These are phyloP conservation scores for Toxostoma redivivum DNA, from an alignment of 2,113 vertebrate species.

Conservation along the genomic window DNA sequence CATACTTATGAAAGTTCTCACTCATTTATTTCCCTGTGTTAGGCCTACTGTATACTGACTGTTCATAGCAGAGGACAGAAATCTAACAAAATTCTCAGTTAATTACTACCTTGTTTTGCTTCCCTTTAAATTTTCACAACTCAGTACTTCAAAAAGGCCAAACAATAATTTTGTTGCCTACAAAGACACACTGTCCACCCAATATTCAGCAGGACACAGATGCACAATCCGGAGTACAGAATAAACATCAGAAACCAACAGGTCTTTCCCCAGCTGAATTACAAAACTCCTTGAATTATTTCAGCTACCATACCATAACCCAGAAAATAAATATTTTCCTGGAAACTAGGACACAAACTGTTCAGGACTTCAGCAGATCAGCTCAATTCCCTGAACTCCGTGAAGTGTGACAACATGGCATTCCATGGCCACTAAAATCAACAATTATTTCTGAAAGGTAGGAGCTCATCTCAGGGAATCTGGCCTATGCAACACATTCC, in stretches of 20 bases:
- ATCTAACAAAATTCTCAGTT: not conserved
- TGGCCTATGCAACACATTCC: rapidly evolving
- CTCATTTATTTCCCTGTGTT: not conserved
- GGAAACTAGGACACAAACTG: not conserved
- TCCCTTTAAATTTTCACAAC: not conserved
- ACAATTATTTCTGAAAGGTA: not conserved
- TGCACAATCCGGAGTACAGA: rapidly evolving
- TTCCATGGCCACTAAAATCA: not conserved
- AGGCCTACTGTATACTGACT: not conserved
- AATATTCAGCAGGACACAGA: not conserved
- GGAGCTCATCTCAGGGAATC: not conserved
- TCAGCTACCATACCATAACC: not conserved
- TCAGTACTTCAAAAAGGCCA: not conserved
- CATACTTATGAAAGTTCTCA: not conserved
- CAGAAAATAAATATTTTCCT: not conserved
- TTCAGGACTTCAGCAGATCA: not conserved
- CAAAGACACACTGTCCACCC: not conserved
- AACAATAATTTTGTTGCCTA: not conserved
- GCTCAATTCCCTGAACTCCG: not conserved
- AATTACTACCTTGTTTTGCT: not conserved
- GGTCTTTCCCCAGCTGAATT: not conserved
- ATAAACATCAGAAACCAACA: not conserved
- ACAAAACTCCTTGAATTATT: not conserved
- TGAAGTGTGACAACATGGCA: not conserved
- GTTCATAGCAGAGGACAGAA: not conserved